Conservation (phyloP, 2,888 invertebrate genomes). For the Pachydiplax longipennis region DNA sequence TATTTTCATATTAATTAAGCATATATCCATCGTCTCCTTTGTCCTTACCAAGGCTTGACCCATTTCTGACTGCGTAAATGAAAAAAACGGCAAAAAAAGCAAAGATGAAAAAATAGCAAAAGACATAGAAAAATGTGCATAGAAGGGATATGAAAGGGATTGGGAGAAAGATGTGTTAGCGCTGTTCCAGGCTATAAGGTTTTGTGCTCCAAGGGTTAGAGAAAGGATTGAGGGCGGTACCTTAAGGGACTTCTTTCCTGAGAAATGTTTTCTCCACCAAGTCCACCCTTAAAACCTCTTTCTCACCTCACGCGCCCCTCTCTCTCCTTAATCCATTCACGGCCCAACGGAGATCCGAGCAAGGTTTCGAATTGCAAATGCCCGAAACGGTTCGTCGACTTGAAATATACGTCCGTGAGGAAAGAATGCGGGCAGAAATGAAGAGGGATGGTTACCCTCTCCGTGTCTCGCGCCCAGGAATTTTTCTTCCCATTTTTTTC, state of each 20-base stretch:
- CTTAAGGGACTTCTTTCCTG: background rate
- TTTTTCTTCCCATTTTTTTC: background rate
- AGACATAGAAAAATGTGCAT: background rate
- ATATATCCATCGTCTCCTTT: too few relatives aligned
- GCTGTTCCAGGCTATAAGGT: background rate
- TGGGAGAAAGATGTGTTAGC: background rate
- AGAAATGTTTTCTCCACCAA: background rate
- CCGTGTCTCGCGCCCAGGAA: background rate
- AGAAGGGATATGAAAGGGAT: background rate
- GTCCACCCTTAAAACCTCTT: background rate
- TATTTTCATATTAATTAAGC: too few relatives aligned
- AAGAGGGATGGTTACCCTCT: background rate
- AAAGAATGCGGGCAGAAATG: slow-evolving; percentile 5
- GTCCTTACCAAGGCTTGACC: too few relatives aligned
- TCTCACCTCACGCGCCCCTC: background rate
- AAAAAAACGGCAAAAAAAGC: too few relatives aligned
- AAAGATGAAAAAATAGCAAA: background rate
- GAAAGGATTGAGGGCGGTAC: background rate
- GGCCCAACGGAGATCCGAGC: background rate
- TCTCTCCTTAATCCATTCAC: slow-evolving; percentile 11
- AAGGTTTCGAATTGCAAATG: slow-evolving; percentile 36
- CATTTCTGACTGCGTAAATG: too few relatives aligned
- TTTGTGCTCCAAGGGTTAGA: background rate
- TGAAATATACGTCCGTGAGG: background rate
- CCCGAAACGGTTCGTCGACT: background rate